A percentile compares a stretch with the other conserved stretches of the same genome.
These are phyloP conservation scores for Bagarius yarrelli DNA, from an alignment of 2,113 vertebrate genomes.

Conservation along the genomic window DNA sequence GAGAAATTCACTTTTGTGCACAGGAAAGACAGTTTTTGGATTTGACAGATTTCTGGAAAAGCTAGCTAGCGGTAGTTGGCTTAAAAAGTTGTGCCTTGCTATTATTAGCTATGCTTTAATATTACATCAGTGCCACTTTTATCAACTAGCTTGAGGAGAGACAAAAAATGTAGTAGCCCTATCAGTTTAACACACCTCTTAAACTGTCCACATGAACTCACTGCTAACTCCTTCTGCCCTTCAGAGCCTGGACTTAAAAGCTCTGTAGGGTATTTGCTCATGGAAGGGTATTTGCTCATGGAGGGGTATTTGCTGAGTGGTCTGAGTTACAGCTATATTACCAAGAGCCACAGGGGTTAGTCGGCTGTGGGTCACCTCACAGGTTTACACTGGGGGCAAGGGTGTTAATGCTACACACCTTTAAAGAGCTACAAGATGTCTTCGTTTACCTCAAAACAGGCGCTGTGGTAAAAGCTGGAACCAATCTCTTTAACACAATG, in stretches of 20 bases:
- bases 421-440: constrained; percentile 74
- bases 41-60: neutral
- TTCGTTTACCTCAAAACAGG: constrained; percentile 68
- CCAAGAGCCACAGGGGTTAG: constrained; percentile 58
- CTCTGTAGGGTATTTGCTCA: constrained; percentile 28
- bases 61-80: neutral
- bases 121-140: neutral
- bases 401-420: constrained; percentile 73
- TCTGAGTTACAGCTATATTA: constrained; percentile 58
- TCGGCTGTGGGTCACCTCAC: constrained; percentile 65
- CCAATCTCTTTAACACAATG: constrained; percentile 59
- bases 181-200: constrained; percentile 57
- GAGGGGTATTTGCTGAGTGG: constrained; percentile 51
- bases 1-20: neutral
- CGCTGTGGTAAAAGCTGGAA: constrained; percentile 70
- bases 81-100: neutral
- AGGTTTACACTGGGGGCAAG: constrained; percentile 69
- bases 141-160: neutral
- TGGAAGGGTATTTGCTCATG: constrained; percentile 49
- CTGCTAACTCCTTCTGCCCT: constrained; percentile 48
- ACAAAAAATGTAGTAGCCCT: constrained; percentile 25
- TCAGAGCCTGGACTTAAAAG: constrained; percentile 51
- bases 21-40: neutral
- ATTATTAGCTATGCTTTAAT: neutral
- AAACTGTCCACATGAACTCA: constrained; percentile 45